Evolutionary conservation across 2,888 invertebrate genomes (phyloP), one percentile per base, ranked within the genome.

Genomic region (Lasioglossum marginatum): DNA sequence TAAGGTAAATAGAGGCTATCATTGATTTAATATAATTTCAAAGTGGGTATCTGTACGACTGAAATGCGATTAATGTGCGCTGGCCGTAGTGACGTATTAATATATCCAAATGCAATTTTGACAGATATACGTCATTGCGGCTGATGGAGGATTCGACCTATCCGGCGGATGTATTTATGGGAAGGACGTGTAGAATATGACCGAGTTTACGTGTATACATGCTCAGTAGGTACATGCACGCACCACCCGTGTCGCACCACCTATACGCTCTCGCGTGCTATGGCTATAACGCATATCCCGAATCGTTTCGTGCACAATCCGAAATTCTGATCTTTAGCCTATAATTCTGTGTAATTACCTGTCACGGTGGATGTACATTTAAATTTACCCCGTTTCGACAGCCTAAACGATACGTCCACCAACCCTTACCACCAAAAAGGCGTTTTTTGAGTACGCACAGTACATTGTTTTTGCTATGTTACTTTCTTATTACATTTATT

Each of bases 141-240:
- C 40, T 77, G 70, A 77, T 77, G 70, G 70, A 70, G 77, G 70
- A 70, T 77, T 77, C 77, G 77, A 77, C 77, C 68, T 52, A 77
- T 70, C 77, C 27, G 66, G 4, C 70, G 77, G 77, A 77, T 57
- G 70, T 77, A 77, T 77, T 77, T 77, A 77, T 77, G 77, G 77
- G 77, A 68, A 19, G 70, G 31, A 70, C 77, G 77, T 77, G 77
- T 70, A 77, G 70, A 77, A 77, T 77, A 70, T 77, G 77, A 77
- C 70, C 77, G 48, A 57, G 70, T 70, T 68, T 70, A 77, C 52
- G 70, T 70, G 40, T 70, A 52, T 70, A 52, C 77, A 68, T 27
- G 34, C n/a, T 27, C 37, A 48, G 16, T 23, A 5, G 14, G 57
- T 37, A 37, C 77, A 48, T 34, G 52, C 68, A 37, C n/a, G 68